phyloP scores from a whole-genome alignment of 1,140 invertebrate species.

The Lucilia sericata region DNA sequence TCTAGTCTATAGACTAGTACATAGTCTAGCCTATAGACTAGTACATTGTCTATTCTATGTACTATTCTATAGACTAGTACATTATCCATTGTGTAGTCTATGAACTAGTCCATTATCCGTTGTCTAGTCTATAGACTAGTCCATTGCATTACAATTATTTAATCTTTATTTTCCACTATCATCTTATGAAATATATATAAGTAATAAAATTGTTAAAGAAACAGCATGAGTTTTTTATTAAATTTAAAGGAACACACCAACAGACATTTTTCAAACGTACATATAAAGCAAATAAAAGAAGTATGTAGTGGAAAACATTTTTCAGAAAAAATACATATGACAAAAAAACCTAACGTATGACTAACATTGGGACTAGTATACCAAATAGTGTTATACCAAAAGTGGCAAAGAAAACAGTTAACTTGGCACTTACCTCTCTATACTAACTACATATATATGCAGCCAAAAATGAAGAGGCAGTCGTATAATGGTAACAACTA shows the following conservation, averaged over 20 bases:
- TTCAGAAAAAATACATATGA: not conserved
- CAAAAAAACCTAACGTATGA: not conserved
- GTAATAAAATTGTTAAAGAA: not conserved
- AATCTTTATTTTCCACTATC: not conserved
- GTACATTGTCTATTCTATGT: no score
- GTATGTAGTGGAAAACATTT: not conserved
- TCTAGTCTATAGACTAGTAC: no score
- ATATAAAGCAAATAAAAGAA: not conserved
- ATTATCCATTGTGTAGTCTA: no score
- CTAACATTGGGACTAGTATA: not conserved
- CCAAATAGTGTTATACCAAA: not conserved
- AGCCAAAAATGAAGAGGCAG: no score
- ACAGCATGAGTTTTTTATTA: not conserved
- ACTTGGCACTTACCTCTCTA: not conserved
- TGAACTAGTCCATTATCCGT: no score
- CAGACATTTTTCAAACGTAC: not conserved
- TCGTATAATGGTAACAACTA: no score
- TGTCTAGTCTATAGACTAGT: no score
- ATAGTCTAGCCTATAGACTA: no score
- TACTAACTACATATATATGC: no score
- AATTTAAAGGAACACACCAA: not conserved
- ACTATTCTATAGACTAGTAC: no score
- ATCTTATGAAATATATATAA: not conserved
- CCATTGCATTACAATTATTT: no score
- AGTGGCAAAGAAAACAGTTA: not conserved